Conservation (phyloP, 2,888 invertebrate species). For the Lydus trimaculatus region DNA sequence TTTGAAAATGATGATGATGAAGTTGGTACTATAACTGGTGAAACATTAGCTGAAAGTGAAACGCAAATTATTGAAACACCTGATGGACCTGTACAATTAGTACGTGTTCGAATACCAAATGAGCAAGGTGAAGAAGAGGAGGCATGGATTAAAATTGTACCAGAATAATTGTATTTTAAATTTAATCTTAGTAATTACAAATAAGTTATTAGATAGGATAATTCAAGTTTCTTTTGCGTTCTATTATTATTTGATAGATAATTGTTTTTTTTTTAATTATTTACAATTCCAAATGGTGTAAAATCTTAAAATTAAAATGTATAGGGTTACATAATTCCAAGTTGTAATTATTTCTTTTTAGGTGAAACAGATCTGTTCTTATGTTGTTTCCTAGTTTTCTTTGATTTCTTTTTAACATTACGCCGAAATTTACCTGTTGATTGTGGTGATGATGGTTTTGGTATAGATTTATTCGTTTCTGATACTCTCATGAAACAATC, state of each 20-base stretch:
- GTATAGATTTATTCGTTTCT: constrained; percentile 48
- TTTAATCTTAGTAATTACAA: neutral
- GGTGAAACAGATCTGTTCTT: constrained; percentile 47
- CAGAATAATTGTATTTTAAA: constrained; percentile 46
- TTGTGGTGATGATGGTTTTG: constrained; percentile 56
- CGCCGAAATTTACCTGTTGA: constrained; percentile 53
- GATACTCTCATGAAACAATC: constrained; percentile 64
- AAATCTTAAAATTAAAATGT: constrained; percentile 8
- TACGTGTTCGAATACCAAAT: constrained; percentile 58
- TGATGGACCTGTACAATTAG: constrained; percentile 57
- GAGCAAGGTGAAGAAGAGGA: constrained; percentile 59
- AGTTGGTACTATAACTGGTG: constrained; percentile 49
- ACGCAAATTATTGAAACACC: constrained; percentile 59
- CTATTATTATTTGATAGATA: neutral
- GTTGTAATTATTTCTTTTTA: constrained; percentile 38
- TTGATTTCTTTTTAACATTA: constrained; percentile 47
- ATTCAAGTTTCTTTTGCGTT: neutral
- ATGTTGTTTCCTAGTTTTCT: constrained; percentile 49
- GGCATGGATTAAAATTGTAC: constrained; percentile 60
- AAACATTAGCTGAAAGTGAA: constrained; percentile 52
- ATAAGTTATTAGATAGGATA: no score
- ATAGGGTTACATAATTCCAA: no score
- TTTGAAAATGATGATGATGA: constrained; percentile 50
- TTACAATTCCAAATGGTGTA: neutral
- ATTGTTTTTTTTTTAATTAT: neutral